phyloP scores from a whole-genome alignment of 2,797 vertebrate species.

The Dromococcyx pavoninus region DNA sequence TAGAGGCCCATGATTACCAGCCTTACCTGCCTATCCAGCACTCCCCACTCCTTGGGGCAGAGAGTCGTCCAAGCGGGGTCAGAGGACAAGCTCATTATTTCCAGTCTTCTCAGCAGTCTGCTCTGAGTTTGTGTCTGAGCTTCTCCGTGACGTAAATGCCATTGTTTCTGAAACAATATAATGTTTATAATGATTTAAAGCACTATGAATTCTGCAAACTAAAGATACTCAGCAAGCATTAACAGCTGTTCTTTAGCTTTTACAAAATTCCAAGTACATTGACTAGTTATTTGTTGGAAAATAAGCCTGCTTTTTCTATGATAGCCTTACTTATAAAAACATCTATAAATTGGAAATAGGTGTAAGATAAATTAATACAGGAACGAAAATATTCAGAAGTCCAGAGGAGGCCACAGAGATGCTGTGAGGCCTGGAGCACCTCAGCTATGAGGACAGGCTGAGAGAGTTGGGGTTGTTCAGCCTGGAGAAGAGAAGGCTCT shows the following conservation, averaged over 20 bases:
- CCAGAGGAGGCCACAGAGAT: too few relatives aligned
- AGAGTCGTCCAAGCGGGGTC: background rate
- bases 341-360: background rate
- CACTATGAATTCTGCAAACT: background rate
- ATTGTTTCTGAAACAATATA: slow-evolving; percentile 33
- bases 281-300: background rate
- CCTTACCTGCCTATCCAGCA: background rate
- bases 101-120: background rate
- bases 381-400: background rate
- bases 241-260: background rate
- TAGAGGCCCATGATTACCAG: background rate
- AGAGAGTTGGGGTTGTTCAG: too few relatives aligned
- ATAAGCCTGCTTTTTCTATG: background rate
- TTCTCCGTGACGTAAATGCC: background rate
- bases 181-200: background rate
- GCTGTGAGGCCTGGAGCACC: too few relatives aligned
- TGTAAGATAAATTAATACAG: background rate
- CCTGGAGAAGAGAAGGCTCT: too few relatives aligned
- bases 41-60: background rate
- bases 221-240: background rate
- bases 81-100: slow-evolving; percentile 6
- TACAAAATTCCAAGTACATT: background rate
- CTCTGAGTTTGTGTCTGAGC: background rate
- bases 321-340: background rate
- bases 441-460: too few relatives aligned